These are phyloP conservation scores for Mesaphorura yosii DNA, from an alignment of 1,140 invertebrate species.

Conservation along the genomic window DNA sequence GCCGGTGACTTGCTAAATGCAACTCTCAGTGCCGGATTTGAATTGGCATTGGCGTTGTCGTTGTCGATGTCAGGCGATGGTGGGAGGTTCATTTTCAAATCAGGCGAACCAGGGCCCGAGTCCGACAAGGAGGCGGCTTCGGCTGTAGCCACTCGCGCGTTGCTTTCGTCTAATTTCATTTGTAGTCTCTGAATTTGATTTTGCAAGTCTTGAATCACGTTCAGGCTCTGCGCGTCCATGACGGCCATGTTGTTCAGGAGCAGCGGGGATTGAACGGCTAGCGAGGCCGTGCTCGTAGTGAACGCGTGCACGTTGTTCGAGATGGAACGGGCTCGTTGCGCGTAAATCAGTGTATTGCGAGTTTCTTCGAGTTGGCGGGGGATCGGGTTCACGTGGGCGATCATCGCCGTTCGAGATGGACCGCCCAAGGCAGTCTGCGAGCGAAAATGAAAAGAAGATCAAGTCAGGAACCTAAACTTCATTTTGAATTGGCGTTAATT, in stretches of 20 bases:
- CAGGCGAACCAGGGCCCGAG: neutral
- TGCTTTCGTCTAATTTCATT: slow-evolving; percentile 17
- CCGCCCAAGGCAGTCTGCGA: slow-evolving; percentile 70
- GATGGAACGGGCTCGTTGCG: slow-evolving; percentile 82
- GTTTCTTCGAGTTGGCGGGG: slow-evolving; percentile 71
- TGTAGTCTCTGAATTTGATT: slow-evolving; percentile 30
- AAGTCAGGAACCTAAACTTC: no score
- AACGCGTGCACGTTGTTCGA: slow-evolving; percentile 42
- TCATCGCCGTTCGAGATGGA: slow-evolving; percentile 83
- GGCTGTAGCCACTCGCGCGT: no score
- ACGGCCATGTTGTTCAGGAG: no score
- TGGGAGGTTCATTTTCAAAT: neutral
- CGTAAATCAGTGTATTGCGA: slow-evolving; percentile 84
- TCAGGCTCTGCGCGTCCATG: neutral
- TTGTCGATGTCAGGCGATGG: neutral
- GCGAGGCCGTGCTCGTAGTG: slow-evolving; percentile 8
- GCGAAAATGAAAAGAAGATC: no score
- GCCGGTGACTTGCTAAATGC: neutral
- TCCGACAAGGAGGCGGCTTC: neutral
- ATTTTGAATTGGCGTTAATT: no score
- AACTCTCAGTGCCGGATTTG: neutral
- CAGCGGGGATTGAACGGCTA: no score
- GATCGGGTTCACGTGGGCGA: slow-evolving; percentile 84
- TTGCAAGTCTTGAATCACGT: slow-evolving; percentile 30
- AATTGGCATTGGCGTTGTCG: neutral